Evolutionary conservation across 2,113 vertebrate species (phyloP).

Genomic region (Ginglymostoma cirratum): DNA sequence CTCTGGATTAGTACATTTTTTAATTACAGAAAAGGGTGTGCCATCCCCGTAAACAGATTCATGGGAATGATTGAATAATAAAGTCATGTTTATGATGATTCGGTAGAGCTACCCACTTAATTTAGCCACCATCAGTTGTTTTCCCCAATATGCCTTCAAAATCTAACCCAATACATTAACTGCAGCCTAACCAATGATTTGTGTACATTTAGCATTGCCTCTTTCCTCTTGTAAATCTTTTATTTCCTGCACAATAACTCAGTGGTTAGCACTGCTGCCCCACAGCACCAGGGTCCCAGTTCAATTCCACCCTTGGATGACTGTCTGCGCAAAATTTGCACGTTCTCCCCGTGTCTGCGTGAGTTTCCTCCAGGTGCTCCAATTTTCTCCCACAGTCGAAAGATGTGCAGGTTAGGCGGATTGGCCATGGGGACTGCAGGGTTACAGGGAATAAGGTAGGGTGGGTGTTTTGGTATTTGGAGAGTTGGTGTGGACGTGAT

Average conservation of each 20-base stretch:
- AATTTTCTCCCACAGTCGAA: too few species aligned
- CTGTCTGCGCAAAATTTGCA: too few species aligned
- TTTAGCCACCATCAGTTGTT: background rate
- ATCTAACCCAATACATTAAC: background rate
- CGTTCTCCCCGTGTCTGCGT: too few species aligned
- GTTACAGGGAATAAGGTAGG: too few species aligned
- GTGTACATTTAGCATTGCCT: background rate
- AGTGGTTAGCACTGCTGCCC: too few species aligned
- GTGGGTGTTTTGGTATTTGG: too few species aligned
- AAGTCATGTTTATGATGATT: background rate
- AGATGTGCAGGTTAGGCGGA: too few species aligned
- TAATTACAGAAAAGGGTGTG: background rate
- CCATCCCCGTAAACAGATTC: background rate
- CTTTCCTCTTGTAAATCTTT: background rate
- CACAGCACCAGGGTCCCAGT: too few species aligned
- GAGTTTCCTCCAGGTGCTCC: too few species aligned
- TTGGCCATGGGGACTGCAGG: too few species aligned
- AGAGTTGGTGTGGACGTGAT: too few species aligned
- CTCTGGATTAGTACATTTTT: background rate
- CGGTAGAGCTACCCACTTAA: background rate
- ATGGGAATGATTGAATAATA: background rate
- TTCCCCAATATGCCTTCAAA: background rate
- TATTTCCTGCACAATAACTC: background rate
- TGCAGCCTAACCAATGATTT: background rate
- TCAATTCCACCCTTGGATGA: too few species aligned